Conservation (phyloP, 2,797 vertebrate genomes). For the Pipistrellus pygmaeus region DNA sequence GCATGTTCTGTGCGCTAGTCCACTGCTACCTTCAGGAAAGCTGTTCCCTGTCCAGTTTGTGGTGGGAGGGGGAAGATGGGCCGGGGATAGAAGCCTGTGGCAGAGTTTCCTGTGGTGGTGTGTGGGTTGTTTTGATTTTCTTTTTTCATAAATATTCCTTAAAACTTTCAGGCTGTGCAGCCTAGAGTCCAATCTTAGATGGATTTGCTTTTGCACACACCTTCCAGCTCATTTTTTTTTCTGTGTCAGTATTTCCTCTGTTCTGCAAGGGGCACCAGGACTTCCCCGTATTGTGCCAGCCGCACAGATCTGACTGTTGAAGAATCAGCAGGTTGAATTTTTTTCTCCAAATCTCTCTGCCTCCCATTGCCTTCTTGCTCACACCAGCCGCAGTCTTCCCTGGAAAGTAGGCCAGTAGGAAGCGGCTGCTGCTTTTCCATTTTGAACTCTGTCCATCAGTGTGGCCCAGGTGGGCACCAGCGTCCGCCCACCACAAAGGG, state of each 20-base stretch:
- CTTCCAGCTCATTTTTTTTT: not conserved
- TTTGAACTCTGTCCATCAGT: not conserved
- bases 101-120: not conserved
- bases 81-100: not conserved
- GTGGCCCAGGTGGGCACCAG: conserved; percentile 33
- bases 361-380: not conserved
- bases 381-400: not conserved
- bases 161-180: not conserved
- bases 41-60: no score
- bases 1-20: fast-evolving
- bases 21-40: not conserved
- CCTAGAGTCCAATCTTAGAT: not conserved
- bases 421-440: not conserved
- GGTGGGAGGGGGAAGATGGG: fast-evolving
- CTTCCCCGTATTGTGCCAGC: not conserved
- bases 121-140: not conserved
- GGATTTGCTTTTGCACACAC: not conserved
- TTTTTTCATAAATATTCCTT: not conserved
- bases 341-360: not conserved
- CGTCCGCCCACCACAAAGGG: not conserved
- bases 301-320: not conserved
- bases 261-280: not conserved
- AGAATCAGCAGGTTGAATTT: not conserved
- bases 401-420: conserved; percentile 26
- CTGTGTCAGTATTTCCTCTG: not conserved